Percentiles rank a stretch among this genome's conserved stretches.
Evolutionary conservation across 2,113 vertebrate species (phyloP).

Genomic region (Grallaria varia): DNA sequence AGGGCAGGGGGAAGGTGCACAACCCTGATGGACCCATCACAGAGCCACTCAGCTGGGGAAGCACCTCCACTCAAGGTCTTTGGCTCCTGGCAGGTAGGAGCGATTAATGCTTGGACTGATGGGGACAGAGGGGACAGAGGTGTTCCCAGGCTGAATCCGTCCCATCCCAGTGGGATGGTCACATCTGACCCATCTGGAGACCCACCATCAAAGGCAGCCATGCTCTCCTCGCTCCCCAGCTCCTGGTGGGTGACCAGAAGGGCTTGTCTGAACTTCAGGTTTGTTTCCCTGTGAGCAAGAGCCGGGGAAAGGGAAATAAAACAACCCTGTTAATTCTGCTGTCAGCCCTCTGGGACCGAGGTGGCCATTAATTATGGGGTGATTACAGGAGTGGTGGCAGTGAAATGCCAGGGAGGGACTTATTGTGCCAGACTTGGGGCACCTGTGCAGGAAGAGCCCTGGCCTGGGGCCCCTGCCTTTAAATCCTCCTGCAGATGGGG

Average conservation of each 20-base stretch:
- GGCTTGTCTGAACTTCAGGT: slow-evolving; percentile 91
- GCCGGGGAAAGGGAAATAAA: not conserved
- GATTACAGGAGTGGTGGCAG: not conserved
- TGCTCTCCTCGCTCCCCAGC: slow-evolving; percentile 69
- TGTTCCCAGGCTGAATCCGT: not conserved
- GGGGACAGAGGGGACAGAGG: not conserved
- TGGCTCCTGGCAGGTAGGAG: not conserved
- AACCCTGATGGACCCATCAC: rapidly evolving
- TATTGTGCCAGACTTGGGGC: not conserved
- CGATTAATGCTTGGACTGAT: not conserved
- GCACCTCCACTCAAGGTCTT: not conserved
- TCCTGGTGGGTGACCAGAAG: slow-evolving; percentile 78
- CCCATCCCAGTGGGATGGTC: rapidly evolving
- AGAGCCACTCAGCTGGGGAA: not conserved
- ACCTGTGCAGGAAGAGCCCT: not conserved
- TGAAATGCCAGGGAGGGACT: not conserved
- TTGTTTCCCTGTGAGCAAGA: slow-evolving; percentile 83
- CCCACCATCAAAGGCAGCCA: slow-evolving; percentile 86
- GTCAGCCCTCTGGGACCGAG: not conserved
- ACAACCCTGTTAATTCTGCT: not conserved
- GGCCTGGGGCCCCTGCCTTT: not conserved
- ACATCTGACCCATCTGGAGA: rapidly evolving
- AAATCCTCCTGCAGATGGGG: not conserved
- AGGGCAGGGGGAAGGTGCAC: not conserved
- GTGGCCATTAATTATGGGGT: not conserved